Evolutionary conservation across 2,113 vertebrate species (phyloP).

Genomic region (Sialia sialis): DNA sequence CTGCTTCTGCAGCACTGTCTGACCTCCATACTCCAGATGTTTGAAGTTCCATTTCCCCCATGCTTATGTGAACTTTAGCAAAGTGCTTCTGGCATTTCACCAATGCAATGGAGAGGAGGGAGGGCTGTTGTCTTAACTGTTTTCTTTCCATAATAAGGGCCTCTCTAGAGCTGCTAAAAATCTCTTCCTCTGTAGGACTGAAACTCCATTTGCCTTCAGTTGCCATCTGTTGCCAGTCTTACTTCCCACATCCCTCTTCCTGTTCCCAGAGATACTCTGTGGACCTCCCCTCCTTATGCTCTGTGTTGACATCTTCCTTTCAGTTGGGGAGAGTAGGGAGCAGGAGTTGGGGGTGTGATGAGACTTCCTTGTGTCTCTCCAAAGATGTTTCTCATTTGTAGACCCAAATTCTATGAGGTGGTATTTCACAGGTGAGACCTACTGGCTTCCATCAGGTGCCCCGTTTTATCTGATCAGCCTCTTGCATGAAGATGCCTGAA

Average conservation of each 20-base stretch:
- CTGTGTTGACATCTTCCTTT: neutral
- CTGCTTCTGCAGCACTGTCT: conserved; percentile 23
- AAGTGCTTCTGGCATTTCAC: conserved; percentile 49
- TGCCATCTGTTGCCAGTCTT: conserved; percentile 24
- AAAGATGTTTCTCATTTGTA: neutral
- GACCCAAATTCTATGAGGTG: neutral
- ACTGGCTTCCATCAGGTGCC: neutral
- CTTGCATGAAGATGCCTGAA: neutral
- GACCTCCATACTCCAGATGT: conserved; percentile 53
- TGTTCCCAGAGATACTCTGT: neutral
- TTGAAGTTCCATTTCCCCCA: conserved; percentile 56
- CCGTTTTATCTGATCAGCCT: neutral
- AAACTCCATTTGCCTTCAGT: neutral
- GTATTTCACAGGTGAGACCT: neutral
- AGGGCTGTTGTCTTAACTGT: neutral
- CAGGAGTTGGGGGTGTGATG: neutral
- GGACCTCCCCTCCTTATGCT: neutral
- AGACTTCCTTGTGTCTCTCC: neutral
- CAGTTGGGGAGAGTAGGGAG: neutral
- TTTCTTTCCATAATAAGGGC: neutral
- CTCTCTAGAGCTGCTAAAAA: neutral
- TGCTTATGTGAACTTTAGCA: conserved; percentile 30
- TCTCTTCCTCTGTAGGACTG: neutral
- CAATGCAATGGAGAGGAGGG: neutral
- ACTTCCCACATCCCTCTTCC: neutral